phyloP scores from a whole-genome alignment of 2,888 invertebrate species.

The Thereva unica region DNA sequence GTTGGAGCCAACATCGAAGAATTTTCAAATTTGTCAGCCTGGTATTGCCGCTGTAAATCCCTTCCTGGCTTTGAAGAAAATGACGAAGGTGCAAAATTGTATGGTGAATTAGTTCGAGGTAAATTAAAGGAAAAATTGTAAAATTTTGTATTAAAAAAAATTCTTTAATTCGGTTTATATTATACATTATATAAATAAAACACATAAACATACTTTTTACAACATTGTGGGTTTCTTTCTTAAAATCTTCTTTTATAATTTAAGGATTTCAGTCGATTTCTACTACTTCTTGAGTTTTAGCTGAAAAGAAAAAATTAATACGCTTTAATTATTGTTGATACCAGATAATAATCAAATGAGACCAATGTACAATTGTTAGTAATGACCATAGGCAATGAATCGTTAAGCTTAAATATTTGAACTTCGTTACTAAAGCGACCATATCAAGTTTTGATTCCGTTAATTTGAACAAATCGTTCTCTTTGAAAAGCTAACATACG shows the following conservation, averaged over 20 bases:
- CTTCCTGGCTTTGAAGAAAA: conserved; percentile 66
- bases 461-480: too few species aligned
- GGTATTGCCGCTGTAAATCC: conserved; percentile 64
- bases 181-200: neutral
- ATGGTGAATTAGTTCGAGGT: conserved; percentile 63
- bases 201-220: conserved; percentile 4
- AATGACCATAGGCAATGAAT: too few species aligned
- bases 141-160: conserved; percentile 8
- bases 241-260: neutral
- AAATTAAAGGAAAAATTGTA: conserved; percentile 54
- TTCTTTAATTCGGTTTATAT: neutral
- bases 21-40: conserved; percentile 49
- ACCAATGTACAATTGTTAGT: too few species aligned
- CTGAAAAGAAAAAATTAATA: conserved; percentile 26
- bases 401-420: too few species aligned
- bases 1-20: conserved; percentile 41
- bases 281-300: conserved; percentile 35
- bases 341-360: too few species aligned
- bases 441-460: too few species aligned
- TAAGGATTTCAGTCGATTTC: conserved; percentile 34
- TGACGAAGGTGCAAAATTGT: conserved; percentile 63
- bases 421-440: too few species aligned
- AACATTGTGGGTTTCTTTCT: neutral
- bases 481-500: too few species aligned
- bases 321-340: too few species aligned